phyloP scores from a whole-genome alignment of 2,797 vertebrate species.

The Phaenicophaeus curvirostris region DNA sequence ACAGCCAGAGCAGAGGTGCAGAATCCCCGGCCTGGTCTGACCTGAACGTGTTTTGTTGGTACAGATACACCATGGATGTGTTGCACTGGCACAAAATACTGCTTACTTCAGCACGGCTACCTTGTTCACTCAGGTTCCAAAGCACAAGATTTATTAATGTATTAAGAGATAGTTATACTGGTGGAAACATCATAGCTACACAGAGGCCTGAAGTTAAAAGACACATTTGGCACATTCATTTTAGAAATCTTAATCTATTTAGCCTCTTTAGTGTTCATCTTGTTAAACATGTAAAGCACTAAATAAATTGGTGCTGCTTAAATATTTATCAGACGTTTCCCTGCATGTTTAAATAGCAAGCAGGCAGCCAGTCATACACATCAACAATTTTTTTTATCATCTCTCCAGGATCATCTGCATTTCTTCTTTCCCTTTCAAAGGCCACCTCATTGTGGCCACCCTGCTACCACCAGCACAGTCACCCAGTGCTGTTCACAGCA shows the following conservation, averaged over 20 bases:
- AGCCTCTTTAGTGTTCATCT: conserved; percentile 58
- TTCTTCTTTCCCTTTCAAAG: neutral
- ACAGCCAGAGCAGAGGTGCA: neutral
- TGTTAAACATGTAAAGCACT: conserved; percentile 60
- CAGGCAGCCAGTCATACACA: conserved; percentile 9
- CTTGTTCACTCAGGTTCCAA: neutral
- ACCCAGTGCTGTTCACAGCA: accelerated
- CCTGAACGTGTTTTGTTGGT: neutral
- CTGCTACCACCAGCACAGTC: accelerated
- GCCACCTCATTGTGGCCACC: neutral
- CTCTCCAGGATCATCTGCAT: neutral
- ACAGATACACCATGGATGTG: neutral
- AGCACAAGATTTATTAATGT: neutral
- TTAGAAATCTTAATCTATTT: conserved; percentile 56
- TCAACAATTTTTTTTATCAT: neutral
- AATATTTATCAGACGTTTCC: conserved; percentile 65
- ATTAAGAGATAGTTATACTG: neutral
- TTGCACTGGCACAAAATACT: neutral
- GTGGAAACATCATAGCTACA: neutral
- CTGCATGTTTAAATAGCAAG: conserved; percentile 37
- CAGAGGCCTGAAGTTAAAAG: conserved; percentile 9
- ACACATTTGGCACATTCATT: conserved; percentile 2
- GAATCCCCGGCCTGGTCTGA: neutral
- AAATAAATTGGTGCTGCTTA: conserved; percentile 56
- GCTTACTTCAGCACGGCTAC: neutral